Conservation (phyloP, 2,113 vertebrate genomes). For the Phasianus colchicus region DNA sequence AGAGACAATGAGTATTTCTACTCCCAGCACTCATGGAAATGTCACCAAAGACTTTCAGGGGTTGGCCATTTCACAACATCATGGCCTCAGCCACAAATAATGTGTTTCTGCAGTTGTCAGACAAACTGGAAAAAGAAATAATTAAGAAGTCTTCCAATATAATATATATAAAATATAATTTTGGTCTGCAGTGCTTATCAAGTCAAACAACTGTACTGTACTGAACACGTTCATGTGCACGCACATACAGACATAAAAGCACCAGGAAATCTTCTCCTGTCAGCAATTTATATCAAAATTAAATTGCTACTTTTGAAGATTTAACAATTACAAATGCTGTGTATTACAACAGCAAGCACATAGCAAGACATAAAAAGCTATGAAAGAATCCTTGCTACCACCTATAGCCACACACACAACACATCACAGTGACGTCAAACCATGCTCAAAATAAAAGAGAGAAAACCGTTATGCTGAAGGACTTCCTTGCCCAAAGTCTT, state of each 20-base stretch:
- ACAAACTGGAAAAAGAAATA: rapidly evolving
- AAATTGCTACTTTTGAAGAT: neutral
- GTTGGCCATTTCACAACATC: neutral
- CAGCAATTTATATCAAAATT: neutral
- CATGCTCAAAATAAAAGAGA: neutral
- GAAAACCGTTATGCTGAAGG: neutral
- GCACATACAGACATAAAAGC: rapidly evolving
- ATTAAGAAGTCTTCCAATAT: neutral
- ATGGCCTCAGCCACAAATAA: neutral
- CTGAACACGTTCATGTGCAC: rapidly evolving
- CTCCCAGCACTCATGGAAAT: neutral
- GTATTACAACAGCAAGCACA: neutral
- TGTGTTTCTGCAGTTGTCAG: neutral
- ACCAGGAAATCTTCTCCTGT: neutral
- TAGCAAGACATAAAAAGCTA: neutral
- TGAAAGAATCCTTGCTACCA: neutral
- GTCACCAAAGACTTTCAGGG: neutral
- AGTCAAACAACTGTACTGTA: neutral
- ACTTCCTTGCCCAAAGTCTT: neutral
- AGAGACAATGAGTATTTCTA: neutral
- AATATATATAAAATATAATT: neutral
- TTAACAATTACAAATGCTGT: neutral
- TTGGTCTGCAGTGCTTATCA: neutral
- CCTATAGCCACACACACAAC: neutral
- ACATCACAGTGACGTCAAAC: neutral